phyloP scores from a whole-genome alignment of 2,888 invertebrate species.

The Tipula lateralis region DNA sequence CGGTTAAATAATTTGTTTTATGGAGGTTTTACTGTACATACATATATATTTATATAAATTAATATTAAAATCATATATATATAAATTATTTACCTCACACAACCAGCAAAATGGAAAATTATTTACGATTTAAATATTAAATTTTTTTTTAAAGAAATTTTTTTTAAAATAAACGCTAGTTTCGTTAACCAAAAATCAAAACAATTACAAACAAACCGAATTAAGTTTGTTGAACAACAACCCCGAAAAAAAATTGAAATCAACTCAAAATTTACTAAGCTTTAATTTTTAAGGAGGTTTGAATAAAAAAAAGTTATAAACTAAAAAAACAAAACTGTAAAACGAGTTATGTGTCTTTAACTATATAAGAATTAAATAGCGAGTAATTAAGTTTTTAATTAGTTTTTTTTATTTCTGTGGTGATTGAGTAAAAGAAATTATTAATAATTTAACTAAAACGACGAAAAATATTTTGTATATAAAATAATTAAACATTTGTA shows the following conservation, averaged over 20 bases:
- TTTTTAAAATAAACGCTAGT: not conserved
- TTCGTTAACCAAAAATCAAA: not conserved
- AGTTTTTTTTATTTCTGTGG: slow-evolving; percentile 3
- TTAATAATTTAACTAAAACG: not conserved
- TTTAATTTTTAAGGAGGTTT: slow-evolving; percentile 12
- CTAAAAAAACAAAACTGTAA: not conserved
- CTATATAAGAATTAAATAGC: not conserved
- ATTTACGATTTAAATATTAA: slow-evolving; percentile 7
- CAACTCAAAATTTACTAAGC: not conserved
- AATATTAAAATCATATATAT: slow-evolving; percentile 2
- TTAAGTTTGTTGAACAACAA: not conserved
- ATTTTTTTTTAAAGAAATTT: not conserved
- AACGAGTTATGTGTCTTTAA: slow-evolving; percentile 20
- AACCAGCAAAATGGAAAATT: not conserved
- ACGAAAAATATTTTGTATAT: slow-evolving; percentile 19
- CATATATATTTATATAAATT: not conserved
- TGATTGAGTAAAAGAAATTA: not conserved
- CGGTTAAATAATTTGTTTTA: slow-evolving; percentile 1
- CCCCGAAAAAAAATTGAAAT: not conserved
- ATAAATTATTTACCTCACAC: not conserved
- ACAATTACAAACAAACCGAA: not conserved
- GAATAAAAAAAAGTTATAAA: not conserved
- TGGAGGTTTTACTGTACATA: slow-evolving; percentile 4
- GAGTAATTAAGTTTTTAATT: not conserved
- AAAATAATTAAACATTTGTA: not conserved